phyloP scores from a whole-genome alignment of 2,888 invertebrate species.

The Trachelus troglodyta region DNA sequence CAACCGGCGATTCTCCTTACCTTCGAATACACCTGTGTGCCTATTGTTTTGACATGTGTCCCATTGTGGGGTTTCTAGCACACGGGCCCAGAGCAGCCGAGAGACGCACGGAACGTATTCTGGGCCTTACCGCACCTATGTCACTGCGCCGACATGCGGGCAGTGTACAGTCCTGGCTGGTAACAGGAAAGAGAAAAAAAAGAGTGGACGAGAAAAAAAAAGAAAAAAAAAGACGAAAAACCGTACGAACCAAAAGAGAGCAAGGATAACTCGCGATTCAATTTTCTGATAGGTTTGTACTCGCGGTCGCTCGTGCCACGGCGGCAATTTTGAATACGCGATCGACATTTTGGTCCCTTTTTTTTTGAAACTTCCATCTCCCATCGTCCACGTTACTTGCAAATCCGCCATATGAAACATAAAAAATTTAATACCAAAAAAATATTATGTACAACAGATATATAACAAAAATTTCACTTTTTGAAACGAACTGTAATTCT shows the following conservation, averaged over 20 bases:
- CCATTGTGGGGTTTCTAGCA: conserved; percentile 49
- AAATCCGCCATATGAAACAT: background rate
- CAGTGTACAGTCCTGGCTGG: conserved; percentile 44
- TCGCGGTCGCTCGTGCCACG: conserved; percentile 1
- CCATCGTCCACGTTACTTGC: conserved; percentile 7
- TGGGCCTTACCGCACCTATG: conserved; percentile 33
- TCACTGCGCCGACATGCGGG: conserved; percentile 47
- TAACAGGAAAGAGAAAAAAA: conserved; percentile 3
- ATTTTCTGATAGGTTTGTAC: conserved; percentile 49
- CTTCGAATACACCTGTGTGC: conserved; percentile 53
- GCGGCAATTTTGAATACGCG: background rate
- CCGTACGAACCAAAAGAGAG: conserved; percentile 2
- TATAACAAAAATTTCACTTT: background rate
- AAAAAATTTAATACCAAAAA: too few relatives aligned
- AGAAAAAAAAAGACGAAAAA: background rate
- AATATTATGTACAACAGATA: too few relatives aligned
- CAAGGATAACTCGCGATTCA: conserved; percentile 39
- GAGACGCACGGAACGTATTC: conserved; percentile 27
- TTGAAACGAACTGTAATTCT: background rate
- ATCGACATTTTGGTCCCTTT: background rate
- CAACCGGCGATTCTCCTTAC: conserved; percentile 35
- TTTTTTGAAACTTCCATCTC: background rate
- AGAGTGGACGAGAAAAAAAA: background rate
- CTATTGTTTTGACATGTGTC: conserved; percentile 65
- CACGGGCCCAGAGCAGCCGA: conserved; percentile 24